Base-by-base conservation (phyloP, 2,888 invertebrate species). In the Harpalus rubripes region DNA sequence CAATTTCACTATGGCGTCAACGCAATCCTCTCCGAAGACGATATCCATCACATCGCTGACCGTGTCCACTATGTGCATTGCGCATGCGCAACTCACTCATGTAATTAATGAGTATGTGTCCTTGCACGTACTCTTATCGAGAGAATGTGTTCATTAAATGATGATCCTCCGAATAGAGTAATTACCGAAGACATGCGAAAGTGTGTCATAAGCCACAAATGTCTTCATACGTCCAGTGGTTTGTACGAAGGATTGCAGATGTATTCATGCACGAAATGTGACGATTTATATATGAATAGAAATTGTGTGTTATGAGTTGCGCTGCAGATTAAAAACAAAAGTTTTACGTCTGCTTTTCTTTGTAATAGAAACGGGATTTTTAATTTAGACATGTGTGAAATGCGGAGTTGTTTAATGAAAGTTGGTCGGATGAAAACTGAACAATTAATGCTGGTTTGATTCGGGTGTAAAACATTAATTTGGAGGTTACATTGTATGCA, bases 71-170 rank as follows among this genome's bases (percentile, higher is more conserved):
- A 32, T 32, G 4, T 5, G 32, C 32, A 5, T 1, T 65, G 52
- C 81, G 81, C 81, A 59, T 16, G 81, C 65, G 79, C 79, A 78
- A 59, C 58, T 16, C 32, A 41, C 76, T 22, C 41, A 26, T 39
- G 65, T 81, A 81, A 81, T 81, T 81, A 81, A 81, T 22, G 22
- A 22, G 22, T 65, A 10, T 41, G 32, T 65, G 81, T 81, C 81
- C 81, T 81, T 81, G 81, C 81, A 63, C 44, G 58, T 78, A 32
- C 61, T 7, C 59, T 63, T 61, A 81, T 26, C 44, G 22, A 78
- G 61, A 61, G 81, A 81, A 81, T 81, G 63, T 81, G 63, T 81
- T 81, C 81, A 81, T 81, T 81, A 63, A 63, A 81, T 63, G 65
- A 81, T 81, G 44, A 81, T 78, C 58, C 56, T n/a, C 15, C 44